Evolutionary conservation across 2,113 vertebrate species (phyloP), one percentile per base, ranked within the genome.

Genomic region (Hippocampus guttulatus): DNA sequence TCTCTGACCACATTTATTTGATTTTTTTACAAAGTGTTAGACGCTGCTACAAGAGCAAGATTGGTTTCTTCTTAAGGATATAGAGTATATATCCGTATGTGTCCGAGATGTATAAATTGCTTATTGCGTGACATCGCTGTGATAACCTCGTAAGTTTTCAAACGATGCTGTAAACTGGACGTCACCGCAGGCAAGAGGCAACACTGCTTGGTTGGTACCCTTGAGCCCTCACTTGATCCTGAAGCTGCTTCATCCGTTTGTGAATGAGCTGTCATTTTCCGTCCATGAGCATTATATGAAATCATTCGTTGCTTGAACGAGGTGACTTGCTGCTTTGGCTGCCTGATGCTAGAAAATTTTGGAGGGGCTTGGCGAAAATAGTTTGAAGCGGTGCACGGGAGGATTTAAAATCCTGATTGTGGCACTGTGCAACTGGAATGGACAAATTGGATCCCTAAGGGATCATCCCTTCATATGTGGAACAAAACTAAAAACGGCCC

Each of bases 21-120:
- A 69, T 68, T 74, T 69, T 68, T 69, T 68, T 75, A 77, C 67
- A 64, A 81, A 70, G 71, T 76, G 74, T 62, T 47, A 41, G 70
- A 76, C 75, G 67, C 77, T 79, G 78, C 82, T 85, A 79, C 82
- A 84, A 21, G 63, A 51, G 15, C 21, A 64, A 64, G 33, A 68
- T 78, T 76, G 65, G 76, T 87, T 77, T 78, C 85, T 82, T 77
- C 73, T 72, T 75, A 67, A 67, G 68, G 72, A 82, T 81, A 74
- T 72, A 71, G 75, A 85, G 85, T 78, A 70, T 3, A 45, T 79
- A 82, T 79, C 72, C 40, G 73, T 68, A 78, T 79, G 84, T 85
- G 78, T 76, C 52, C 1, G 73, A 45, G 43, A 45, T 14, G 2
- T 45, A 45, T 79, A 77, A 75, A 64, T 9, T 47, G 55, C 80